Evolutionary conservation across 2,888 invertebrate genomes (phyloP).

Genomic region (Scaptodrosophila latifasciaeformis): DNA sequence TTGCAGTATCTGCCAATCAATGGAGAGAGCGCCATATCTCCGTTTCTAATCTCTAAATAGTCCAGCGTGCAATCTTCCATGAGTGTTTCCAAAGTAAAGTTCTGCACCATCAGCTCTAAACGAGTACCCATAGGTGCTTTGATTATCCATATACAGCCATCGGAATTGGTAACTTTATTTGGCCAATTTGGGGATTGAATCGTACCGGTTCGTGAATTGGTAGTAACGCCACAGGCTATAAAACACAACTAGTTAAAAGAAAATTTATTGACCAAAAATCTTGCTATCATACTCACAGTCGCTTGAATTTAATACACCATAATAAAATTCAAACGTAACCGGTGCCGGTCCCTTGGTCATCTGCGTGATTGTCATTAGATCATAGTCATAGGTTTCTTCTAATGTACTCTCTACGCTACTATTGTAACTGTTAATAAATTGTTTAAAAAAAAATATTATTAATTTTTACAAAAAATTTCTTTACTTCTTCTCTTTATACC

Average conservation of each 20-base stretch:
- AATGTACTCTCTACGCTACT: background rate
- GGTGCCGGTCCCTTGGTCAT: too few species aligned
- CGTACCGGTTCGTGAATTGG: constrained; percentile 80
- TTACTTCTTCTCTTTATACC: too few species aligned
- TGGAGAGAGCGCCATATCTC: constrained; percentile 83
- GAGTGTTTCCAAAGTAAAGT: constrained; percentile 81
- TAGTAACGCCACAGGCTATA: constrained; percentile 84
- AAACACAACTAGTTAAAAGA: too few species aligned
- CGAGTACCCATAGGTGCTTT: constrained; percentile 83
- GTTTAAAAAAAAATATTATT: background rate
- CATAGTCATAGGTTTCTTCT: background rate
- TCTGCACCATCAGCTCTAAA: constrained; percentile 81
- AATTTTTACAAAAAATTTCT: too few species aligned
- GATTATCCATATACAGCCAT: constrained; percentile 88
- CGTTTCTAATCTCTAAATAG: constrained; percentile 89
- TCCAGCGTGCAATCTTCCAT: constrained; percentile 79
- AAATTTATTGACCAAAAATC: too few species aligned
- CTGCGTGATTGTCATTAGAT: constrained; percentile 1
- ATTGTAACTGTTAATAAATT: background rate
- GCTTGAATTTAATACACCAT: too few species aligned
- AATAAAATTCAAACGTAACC: too few species aligned
- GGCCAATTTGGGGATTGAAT: constrained; percentile 90
- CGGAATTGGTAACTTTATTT: too few species aligned
- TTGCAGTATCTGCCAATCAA: constrained; percentile 89
- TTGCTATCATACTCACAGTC: too few species aligned